A percentile compares a stretch with the other conserved stretches of the same genome.
Conservation (phyloP, 2,888 invertebrate genomes). For the Polydrusus pterygomalis region DNA sequence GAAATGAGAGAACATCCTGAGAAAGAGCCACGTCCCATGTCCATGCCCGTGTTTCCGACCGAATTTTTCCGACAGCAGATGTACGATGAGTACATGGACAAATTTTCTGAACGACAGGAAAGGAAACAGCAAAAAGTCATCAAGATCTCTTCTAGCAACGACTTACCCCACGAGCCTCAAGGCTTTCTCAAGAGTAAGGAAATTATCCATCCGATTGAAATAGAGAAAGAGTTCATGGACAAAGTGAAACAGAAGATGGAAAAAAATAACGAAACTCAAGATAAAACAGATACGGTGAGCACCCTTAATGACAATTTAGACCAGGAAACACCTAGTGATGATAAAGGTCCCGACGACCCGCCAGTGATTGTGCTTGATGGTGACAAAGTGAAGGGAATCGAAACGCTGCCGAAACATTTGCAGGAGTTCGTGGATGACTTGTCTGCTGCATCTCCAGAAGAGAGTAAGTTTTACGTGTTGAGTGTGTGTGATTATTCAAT, state of each 20-base stretch:
- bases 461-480: conserved; percentile 49
- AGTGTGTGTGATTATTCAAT: neutral
- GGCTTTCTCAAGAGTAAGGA: conserved; percentile 58
- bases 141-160: conserved; percentile 79
- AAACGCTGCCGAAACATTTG: conserved; percentile 84
- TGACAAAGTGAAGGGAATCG: conserved; percentile 77
- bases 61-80: conserved; percentile 86
- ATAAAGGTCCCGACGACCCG: neutral
- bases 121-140: conserved; percentile 87
- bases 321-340: neutral
- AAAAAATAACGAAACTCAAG: conserved; percentile 66
- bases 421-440: conserved; percentile 81
- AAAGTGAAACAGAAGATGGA: conserved; percentile 83
- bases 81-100: conserved; percentile 88
- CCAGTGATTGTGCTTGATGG: conserved; percentile 79
- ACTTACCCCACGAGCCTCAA: conserved; percentile 51
- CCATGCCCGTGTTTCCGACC: conserved; percentile 74
- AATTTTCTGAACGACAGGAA: conserved; percentile 86
- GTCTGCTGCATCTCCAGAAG: conserved; percentile 48
- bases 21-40: conserved; percentile 58
- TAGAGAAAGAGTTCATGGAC: conserved; percentile 86
- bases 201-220: conserved; percentile 73
- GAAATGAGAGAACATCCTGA: conserved; percentile 58
- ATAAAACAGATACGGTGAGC: conserved; percentile 45
- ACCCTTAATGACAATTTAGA: conserved; percentile 56